phyloP scores from a whole-genome alignment of 2,797 vertebrate species.

The Pangasius macronema region DNA sequence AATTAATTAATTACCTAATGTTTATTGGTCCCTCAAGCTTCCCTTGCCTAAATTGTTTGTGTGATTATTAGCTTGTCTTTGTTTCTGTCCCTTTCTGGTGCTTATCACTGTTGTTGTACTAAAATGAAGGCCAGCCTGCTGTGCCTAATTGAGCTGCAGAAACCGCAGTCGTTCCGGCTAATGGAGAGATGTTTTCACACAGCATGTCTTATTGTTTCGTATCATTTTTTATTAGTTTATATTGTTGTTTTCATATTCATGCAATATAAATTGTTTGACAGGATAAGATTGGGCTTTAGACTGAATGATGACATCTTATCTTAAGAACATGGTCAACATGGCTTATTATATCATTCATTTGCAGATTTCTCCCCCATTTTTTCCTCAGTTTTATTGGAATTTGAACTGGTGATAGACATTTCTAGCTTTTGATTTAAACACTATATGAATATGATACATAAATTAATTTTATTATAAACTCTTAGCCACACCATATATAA shows the following conservation, averaged over 20 bases:
- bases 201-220: conserved; percentile 49
- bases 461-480: background rate
- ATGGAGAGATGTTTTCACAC: conserved; percentile 55
- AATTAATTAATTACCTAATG: background rate
- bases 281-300: background rate
- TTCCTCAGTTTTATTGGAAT: background rate
- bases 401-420: background rate
- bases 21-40: background rate
- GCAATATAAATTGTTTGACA: conserved; percentile 44
- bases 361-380: background rate
- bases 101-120: conserved; percentile 3
- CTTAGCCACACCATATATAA: background rate
- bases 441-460: background rate
- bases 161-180: conserved; percentile 31
- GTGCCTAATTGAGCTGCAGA: conserved; percentile 29
- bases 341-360: background rate
- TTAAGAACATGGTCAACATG: background rate
- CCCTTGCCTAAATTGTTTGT: background rate
- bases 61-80: conserved; percentile 6
- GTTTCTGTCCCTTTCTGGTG: conserved; percentile 10
- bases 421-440: background rate
- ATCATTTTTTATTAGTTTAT: conserved; percentile 51
- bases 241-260: conserved; percentile 38
- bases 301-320: background rate
- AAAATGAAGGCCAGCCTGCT: conserved; percentile 49